Base-by-base conservation (phyloP, 2,113 vertebrate species). In the Onychorhynchus coronatus region DNA sequence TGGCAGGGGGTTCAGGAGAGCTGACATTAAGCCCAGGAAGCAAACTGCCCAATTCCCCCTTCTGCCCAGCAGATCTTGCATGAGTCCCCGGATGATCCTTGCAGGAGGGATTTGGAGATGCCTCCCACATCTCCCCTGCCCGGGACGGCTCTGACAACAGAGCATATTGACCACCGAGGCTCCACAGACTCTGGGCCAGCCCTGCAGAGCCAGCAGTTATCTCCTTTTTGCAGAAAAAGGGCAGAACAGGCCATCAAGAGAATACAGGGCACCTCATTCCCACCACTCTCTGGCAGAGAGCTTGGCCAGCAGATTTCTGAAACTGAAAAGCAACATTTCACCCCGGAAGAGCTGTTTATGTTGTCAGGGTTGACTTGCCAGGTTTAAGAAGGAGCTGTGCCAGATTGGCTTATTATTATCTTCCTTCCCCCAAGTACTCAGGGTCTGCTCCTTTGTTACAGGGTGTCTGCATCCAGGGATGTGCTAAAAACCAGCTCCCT, bases 311-410 rank as follows among this genome's bases (percentile, higher is more conserved):
- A 58, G 53, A 59, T 88, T 25, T 77, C 76, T 70, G 71, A 89
- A 73, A 24, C 67, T 21, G 17, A 66, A 91, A 92, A 70, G 83
- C 72, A 70, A 39, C 63, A 6, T 91, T 95, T 95, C 80, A 86
- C 86, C 93, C 80, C 6, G 0, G 71, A 91, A 92, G 80, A 84
- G 58, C 53, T 85, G 42, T 62, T 91, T 80, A 58, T 0, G 0
- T 49, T 72, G 74, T 55, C 73, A 78, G 39, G 61, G 70, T 18
- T 88, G 65, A 67, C 30, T 58, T 75, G 83, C 73, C 83, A 94
- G 76, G 63, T 41, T 79, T 30, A 42, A 0, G 2, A 52, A 68
- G 68, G 28, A 2, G 2, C 83, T 70, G 41, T 75, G 83, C 82
- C 88, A 83, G 56, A 39, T 27, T 52, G 53, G 53, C 31, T 91